A percentile compares a stretch with the other conserved stretches of the same genome.
phyloP scores from a whole-genome alignment of 2,113 vertebrate genomes.

The Notothenia coriiceps region DNA sequence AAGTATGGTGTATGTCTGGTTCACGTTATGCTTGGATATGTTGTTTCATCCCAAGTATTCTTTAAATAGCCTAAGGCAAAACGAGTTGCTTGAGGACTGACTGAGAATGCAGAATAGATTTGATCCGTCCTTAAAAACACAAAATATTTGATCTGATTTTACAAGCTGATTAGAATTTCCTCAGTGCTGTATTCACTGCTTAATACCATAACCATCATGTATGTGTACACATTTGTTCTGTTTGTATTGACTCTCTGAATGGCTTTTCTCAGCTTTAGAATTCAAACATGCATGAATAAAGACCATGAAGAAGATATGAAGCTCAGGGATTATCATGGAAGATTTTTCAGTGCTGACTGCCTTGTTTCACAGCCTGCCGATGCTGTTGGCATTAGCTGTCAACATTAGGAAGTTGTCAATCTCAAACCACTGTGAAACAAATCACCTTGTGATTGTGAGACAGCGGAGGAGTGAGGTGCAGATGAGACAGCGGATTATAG shows the following conservation, averaged over 20 bases:
- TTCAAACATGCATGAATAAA: slow-evolving; percentile 14
- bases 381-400: slow-evolving; percentile 40
- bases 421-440: slow-evolving; percentile 44
- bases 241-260: not conserved
- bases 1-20: not conserved
- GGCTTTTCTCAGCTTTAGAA: not conserved
- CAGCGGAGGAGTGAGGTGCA: slow-evolving; percentile 38
- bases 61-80: slow-evolving; percentile 33
- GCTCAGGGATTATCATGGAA: slow-evolving; percentile 34
- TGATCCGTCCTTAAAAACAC: slow-evolving; percentile 11
- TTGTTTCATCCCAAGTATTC: slow-evolving; percentile 17
- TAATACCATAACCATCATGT: not conserved
- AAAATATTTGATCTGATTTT: slow-evolving; percentile 1
- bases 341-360: slow-evolving; percentile 23
- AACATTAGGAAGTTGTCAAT: slow-evolving; percentile 58
- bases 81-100: slow-evolving; percentile 25
- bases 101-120: slow-evolving; percentile 22
- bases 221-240: not conserved
- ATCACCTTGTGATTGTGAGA: slow-evolving; percentile 50
- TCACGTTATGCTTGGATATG: not conserved
- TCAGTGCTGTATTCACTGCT: not conserved
- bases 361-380: slow-evolving; percentile 38
- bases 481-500: slow-evolving; percentile 58
- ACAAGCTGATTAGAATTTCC: not conserved
- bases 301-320: not conserved